phyloP scores from a whole-genome alignment of 2,888 invertebrate species.

The Callyntrura sp. region DNA sequence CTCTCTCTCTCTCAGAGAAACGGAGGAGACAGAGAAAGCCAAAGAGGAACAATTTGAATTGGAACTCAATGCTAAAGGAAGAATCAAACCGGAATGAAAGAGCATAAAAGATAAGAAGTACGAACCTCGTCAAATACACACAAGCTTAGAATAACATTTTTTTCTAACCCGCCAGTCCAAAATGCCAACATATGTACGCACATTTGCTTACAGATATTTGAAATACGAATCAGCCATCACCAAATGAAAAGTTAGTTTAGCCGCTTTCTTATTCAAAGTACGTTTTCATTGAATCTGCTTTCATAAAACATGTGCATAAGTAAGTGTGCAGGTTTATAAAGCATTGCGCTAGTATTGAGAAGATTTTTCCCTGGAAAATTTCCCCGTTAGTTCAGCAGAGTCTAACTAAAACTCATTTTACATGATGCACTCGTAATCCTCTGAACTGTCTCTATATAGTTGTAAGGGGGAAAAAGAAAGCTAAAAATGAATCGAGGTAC shows the following conservation, averaged over 20 bases:
- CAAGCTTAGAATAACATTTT: not conserved
- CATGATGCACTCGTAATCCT: too few species aligned
- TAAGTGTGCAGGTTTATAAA: not conserved
- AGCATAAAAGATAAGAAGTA: slow-evolving; percentile 18
- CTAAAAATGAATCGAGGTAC: too few species aligned
- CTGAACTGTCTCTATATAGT: too few species aligned
- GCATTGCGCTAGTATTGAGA: too few species aligned
- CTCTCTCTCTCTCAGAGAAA: too few species aligned
- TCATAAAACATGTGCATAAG: not conserved
- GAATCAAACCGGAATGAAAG: not conserved
- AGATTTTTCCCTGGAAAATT: too few species aligned
- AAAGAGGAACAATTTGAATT: too few species aligned
- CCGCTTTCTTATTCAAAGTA: not conserved
- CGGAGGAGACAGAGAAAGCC: not conserved
- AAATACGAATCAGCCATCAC: not conserved
- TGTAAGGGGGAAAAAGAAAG: too few species aligned
- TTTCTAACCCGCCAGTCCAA: slow-evolving; percentile 8
- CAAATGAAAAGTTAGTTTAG: slow-evolving; percentile 41
- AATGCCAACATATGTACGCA: slow-evolving; percentile 2
- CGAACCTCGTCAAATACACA: slow-evolving; percentile 49
- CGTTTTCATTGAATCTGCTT: not conserved
- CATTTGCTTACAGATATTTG: not conserved
- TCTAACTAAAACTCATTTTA: too few species aligned
- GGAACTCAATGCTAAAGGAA: slow-evolving; percentile 18
- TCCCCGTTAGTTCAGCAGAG: too few species aligned